Evolutionary conservation across 2,113 vertebrate genomes (phyloP).

Genomic region (Syngnathoides biaculeatus): DNA sequence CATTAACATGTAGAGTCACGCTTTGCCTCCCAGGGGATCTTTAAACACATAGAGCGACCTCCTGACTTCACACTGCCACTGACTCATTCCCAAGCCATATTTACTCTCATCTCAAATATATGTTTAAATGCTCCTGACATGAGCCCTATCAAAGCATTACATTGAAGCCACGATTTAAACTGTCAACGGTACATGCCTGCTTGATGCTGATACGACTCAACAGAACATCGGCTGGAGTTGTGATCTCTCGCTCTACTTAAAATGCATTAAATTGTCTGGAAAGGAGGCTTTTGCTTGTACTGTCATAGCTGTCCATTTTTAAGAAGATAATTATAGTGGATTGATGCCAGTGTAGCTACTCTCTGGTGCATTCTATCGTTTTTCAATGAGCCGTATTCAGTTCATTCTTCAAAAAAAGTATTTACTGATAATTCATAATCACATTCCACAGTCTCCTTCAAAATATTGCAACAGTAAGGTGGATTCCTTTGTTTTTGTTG

Average conservation of each 20-base stretch:
- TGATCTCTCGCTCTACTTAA: constrained; percentile 26
- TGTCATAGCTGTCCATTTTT: constrained; percentile 28
- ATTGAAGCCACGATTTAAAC: constrained; percentile 4
- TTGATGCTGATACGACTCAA: constrained; percentile 23
- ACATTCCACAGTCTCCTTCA: background rate
- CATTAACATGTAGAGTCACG: constrained; percentile 19
- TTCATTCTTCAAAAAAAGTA: background rate
- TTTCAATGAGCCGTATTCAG: constrained; percentile 13
- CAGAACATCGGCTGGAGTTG: constrained; percentile 2
- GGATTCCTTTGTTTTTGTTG: too few relatives aligned
- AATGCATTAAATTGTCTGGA: constrained; percentile 19
- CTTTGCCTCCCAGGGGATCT: constrained; percentile 12
- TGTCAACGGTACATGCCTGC: constrained; percentile 7
- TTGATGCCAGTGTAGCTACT: constrained; percentile 15
- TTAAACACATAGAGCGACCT: constrained; percentile 16
- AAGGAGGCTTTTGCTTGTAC: constrained; percentile 8
- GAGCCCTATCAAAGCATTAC: background rate
- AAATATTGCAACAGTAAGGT: too few relatives aligned
- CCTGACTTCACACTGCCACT: constrained; percentile 13
- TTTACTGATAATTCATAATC: background rate
- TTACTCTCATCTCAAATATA: constrained; percentile 3
- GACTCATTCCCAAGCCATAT: background rate
- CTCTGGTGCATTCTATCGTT: constrained; percentile 22
- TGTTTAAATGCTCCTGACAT: background rate
- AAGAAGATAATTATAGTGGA: constrained; percentile 30